Conservation (phyloP, 2,888 invertebrate species). For the Lithophane semibrunnea region DNA sequence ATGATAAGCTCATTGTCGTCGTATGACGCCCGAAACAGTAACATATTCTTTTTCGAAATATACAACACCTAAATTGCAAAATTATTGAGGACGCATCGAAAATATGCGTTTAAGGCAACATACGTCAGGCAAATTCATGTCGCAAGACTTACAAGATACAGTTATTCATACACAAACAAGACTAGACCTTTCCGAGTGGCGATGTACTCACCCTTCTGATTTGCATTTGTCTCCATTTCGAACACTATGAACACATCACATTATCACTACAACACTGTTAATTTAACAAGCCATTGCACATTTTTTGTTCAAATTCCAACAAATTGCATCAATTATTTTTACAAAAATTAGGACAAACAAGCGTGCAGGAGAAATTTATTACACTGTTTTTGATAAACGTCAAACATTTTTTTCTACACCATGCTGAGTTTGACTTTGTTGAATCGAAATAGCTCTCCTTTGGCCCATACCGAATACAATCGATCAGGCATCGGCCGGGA, state of each 20-base stretch:
- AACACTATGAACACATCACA: slow-evolving; percentile 81
- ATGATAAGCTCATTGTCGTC: slow-evolving; percentile 67
- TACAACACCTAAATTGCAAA: background rate
- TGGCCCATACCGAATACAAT: background rate
- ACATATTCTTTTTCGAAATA: slow-evolving; percentile 25
- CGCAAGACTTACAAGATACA: slow-evolving; percentile 83
- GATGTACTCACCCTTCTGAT: slow-evolving; percentile 86
- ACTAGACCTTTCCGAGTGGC: slow-evolving; percentile 70
- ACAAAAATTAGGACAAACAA: slow-evolving; percentile 76
- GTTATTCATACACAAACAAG: slow-evolving; percentile 89
- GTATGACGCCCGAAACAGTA: slow-evolving; percentile 63
- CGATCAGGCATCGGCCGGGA: too few species aligned
- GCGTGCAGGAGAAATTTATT: slow-evolving; percentile 71
- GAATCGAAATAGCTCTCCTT: slow-evolving; percentile 42
- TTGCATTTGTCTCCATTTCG: slow-evolving; percentile 88
- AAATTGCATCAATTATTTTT: slow-evolving; percentile 62
- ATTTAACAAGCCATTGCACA: slow-evolving; percentile 62
- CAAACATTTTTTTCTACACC: slow-evolving; percentile 64
- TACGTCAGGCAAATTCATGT: slow-evolving; percentile 81
- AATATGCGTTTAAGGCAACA: slow-evolving; percentile 63
- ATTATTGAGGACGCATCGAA: slow-evolving; percentile 39
- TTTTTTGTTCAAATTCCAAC: slow-evolving; percentile 57
- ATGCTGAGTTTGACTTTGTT: slow-evolving; percentile 35
- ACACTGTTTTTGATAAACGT: slow-evolving; percentile 75
- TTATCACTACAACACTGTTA: slow-evolving; percentile 79